Percentiles rank a stretch among this genome's conserved stretches.
Evolutionary conservation across 1,140 invertebrate species (phyloP).

Genomic region (silkworm (Bombyx mori)): ASM3026992v2 NC_085131.1:1813501-1814000

Average conservation of each 20-base stretch:
- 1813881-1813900: constrained; percentile 6
- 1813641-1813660: constrained; percentile 65
- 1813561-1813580: constrained; percentile 55
- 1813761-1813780: constrained; percentile 46
- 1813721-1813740: constrained; percentile 63
- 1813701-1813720: constrained; percentile 65
- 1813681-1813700: constrained; percentile 45
- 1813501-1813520: constrained; percentile 13
- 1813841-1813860: constrained; percentile 35
- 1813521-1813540: constrained; percentile 2
- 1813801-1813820: constrained; percentile 15
- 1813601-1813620: constrained; percentile 48
- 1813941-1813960: constrained; percentile 4
- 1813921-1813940: not conserved
- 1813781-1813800: constrained; percentile 55
- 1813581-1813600: constrained; percentile 65
- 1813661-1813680: constrained; percentile 65
- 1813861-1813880: constrained; percentile 15
- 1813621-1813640: constrained; percentile 46
- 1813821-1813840: constrained; percentile 28
- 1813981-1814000: too few species aligned
- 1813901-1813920: constrained; percentile 9
- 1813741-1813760: constrained; percentile 70
- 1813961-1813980: too few species aligned
- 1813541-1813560: constrained; percentile 1